Conservation (phyloP, 2,888 invertebrate species). For the Nomada ferruginata region DNA sequence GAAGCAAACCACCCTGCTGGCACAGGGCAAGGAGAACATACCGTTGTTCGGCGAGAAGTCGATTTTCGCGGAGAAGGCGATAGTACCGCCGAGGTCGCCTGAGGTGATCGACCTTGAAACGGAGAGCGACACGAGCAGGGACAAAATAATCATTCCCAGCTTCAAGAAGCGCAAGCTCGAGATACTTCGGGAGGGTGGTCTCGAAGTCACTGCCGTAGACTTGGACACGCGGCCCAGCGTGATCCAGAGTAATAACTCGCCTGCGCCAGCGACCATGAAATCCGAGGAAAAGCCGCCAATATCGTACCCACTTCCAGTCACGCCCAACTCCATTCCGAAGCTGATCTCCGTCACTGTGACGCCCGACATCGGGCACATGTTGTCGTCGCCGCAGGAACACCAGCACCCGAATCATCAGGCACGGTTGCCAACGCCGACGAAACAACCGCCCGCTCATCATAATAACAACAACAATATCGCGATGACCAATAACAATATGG, state of each 20-base stretch:
- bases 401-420: conserved; percentile 57
- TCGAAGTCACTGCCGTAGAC: conserved; percentile 90
- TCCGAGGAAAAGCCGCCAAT: conserved; percentile 76
- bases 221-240: conserved; percentile 83
- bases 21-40: conserved; percentile 86
- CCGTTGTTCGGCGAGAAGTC: conserved; percentile 83
- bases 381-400: conserved; percentile 78
- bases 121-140: conserved; percentile 79
- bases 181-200: conserved; percentile 90
- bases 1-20: conserved; percentile 82
- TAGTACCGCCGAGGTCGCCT: conserved; percentile 87
- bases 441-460: conserved; percentile 61
- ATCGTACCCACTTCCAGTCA: conserved; percentile 75
- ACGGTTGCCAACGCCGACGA: conserved; percentile 44
- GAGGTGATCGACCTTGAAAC: conserved; percentile 88
- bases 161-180: conserved; percentile 90
- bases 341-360: conserved; percentile 84
- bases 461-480: conserved; percentile 64
- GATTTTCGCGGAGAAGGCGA: conserved; percentile 79
- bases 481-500: conserved; percentile 64
- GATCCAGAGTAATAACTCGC: conserved; percentile 84
- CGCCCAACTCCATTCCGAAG: conserved; percentile 77
- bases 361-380: conserved; percentile 84
- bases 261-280: conserved; percentile 79
- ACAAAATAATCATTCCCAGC: conserved; percentile 83